Evolutionary conservation across 2,113 vertebrate species (phyloP).

Genomic region (Vulpes lagopus): DNA sequence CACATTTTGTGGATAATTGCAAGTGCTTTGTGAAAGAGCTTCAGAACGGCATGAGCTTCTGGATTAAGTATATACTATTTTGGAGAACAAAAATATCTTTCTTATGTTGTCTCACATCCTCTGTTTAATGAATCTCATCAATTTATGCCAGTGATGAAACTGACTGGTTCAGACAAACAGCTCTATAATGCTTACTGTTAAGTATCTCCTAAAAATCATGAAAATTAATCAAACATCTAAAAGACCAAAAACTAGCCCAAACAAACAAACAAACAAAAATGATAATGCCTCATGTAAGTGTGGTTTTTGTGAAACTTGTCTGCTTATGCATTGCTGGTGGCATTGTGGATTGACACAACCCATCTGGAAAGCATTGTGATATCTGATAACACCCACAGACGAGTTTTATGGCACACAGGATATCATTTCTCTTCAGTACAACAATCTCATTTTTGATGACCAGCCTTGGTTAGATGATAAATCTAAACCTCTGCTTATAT

Average conservation of each 20-base stretch:
- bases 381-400: background rate
- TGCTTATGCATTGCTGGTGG: background rate
- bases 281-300: background rate
- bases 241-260: background rate
- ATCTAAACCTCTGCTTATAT: background rate
- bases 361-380: background rate
- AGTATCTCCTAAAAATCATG: conserved; percentile 25
- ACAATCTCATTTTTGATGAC: background rate
- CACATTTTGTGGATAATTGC: conserved; percentile 76
- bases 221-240: background rate
- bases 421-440: background rate
- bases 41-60: conserved; percentile 20
- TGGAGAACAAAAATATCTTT: conserved; percentile 29
- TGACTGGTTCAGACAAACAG: background rate
- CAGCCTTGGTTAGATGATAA: background rate
- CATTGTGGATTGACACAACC: background rate
- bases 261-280: background rate
- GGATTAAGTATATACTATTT: conserved; percentile 59
- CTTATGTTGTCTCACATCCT: background rate
- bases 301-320: background rate
- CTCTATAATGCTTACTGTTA: background rate
- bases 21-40: conserved; percentile 55
- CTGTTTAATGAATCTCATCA: conserved; percentile 32
- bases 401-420: background rate
- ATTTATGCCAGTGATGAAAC: conserved; percentile 11